phyloP scores from a whole-genome alignment of 2,888 invertebrate genomes.

The Scrobipalpa costella region DNA sequence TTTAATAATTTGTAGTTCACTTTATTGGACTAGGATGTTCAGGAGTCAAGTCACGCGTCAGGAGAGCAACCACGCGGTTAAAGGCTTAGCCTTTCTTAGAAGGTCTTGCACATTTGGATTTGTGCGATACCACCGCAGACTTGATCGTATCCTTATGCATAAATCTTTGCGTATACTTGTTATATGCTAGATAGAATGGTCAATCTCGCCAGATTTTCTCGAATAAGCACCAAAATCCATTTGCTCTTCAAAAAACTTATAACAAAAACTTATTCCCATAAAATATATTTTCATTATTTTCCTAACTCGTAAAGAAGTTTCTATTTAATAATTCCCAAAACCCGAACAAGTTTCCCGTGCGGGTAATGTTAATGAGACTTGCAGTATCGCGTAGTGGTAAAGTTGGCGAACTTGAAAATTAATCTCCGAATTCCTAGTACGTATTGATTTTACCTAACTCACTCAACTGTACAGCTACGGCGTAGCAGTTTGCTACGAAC shows the following conservation, averaged over 20 bases:
- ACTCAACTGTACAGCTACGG: background rate
- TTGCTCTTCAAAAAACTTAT: too few species aligned
- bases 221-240: too few species aligned
- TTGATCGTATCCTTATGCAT: too few species aligned
- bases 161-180: too few species aligned
- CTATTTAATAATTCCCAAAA: background rate
- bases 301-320: background rate
- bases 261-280: too few species aligned
- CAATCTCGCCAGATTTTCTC: too few species aligned
- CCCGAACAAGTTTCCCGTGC: background rate
- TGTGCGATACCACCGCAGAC: too few species aligned
- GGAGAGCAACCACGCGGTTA: background rate
- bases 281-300: too few species aligned
- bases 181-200: too few species aligned
- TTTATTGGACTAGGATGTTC: too few species aligned
- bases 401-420: slow-evolving; percentile 6
- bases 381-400: background rate
- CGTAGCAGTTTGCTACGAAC: background rate
- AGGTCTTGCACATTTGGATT: background rate
- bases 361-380: background rate
- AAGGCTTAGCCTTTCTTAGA: background rate
- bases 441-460: slow-evolving; percentile 3
- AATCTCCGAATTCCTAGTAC: background rate
- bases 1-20: too few species aligned
- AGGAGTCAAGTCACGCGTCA: background rate